phyloP scores from a whole-genome alignment of 2,888 invertebrate genomes.

The Synergus japonicus region DNA sequence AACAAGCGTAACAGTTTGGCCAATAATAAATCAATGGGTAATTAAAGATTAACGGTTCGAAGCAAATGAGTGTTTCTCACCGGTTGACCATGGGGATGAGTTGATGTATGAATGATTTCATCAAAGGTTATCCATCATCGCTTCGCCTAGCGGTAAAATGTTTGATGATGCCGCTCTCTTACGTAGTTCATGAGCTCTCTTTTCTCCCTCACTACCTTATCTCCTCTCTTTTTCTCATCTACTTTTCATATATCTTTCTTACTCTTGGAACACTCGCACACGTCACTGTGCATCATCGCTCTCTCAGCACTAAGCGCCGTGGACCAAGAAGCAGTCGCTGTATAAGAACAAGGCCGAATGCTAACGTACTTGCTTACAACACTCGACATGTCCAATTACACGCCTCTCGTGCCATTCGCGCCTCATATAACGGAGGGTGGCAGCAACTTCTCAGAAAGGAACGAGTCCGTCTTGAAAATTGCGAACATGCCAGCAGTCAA shows the following conservation, averaged over 20 bases:
- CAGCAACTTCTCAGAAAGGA: conserved; percentile 51
- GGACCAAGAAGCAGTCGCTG: conserved; percentile 41
- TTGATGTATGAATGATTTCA: conserved; percentile 74
- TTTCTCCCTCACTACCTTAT: neutral
- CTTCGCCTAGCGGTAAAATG: conserved; percentile 68
- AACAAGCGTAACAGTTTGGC: conserved; percentile 1
- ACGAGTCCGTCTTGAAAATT: conserved; percentile 53
- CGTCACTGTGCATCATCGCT: conserved; percentile 44
- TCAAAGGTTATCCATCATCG: conserved; percentile 74
- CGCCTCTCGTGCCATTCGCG: conserved; percentile 64
- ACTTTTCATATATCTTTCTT: neutral
- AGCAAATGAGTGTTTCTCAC: conserved; percentile 57
- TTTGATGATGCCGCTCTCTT: conserved; percentile 69
- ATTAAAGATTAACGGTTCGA: conserved; percentile 74
- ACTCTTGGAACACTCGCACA: conserved; percentile 3
- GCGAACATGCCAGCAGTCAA: conserved; percentile 43
- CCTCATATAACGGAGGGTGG: conserved; percentile 56
- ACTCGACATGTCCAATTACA: conserved; percentile 70
- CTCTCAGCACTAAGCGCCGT: conserved; percentile 31
- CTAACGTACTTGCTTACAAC: conserved; percentile 52
- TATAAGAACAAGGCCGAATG: conserved; percentile 55
- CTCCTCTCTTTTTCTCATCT: neutral
- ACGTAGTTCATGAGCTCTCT: conserved; percentile 9
- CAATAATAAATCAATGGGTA: conserved; percentile 72
- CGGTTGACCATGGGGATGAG: conserved; percentile 16